A percentile compares a stretch with the other conserved stretches of the same genome.
phyloP scores from a whole-genome alignment of 2,888 invertebrate genomes.

The Synanthedon andrenaeformis region DNA sequence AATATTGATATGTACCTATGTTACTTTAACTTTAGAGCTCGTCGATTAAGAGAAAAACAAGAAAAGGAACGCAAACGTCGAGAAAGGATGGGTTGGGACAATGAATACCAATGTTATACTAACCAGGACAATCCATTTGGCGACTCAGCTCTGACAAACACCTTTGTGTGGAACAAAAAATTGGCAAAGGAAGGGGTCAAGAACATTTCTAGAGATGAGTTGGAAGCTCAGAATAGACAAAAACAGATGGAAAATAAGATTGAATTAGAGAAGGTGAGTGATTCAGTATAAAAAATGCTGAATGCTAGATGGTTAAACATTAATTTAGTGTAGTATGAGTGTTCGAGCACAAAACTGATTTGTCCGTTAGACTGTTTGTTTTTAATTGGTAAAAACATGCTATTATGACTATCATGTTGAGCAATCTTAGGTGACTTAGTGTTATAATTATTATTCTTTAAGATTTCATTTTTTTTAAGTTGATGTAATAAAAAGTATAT shows the following conservation, averaged over 20 bases:
- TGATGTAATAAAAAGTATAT: too few relatives aligned
- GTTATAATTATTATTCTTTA: too few relatives aligned
- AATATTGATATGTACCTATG: too few relatives aligned
- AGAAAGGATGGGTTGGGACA: slow-evolving; percentile 97
- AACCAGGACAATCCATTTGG: slow-evolving; percentile 99
- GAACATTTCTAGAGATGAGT: slow-evolving; percentile 79
- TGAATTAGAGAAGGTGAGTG: slow-evolving; percentile 86
- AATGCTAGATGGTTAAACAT: background rate
- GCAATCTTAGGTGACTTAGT: too few relatives aligned
- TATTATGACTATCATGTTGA: too few relatives aligned
- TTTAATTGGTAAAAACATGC: too few relatives aligned
- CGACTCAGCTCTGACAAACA: slow-evolving; percentile 92
- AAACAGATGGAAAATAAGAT: slow-evolving; percentile 92
- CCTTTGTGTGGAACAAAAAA: slow-evolving; percentile 98
- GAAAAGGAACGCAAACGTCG: slow-evolving; percentile 89
- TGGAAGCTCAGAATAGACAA: slow-evolving; percentile 84
- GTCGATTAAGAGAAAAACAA: slow-evolving; percentile 91
- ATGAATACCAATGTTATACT: slow-evolving; percentile 95
- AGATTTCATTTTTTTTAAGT: too few relatives aligned
- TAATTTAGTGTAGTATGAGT: too few relatives aligned
- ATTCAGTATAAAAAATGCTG: too few relatives aligned
- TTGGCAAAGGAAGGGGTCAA: slow-evolving; percentile 92
- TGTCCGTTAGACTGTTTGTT: too few relatives aligned
- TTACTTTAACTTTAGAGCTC: slow-evolving; percentile 29
- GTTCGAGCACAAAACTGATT: too few relatives aligned